A percentile compares a stretch with the other conserved stretches of the same genome.
Conservation (phyloP, 2,888 invertebrate genomes). For the Oeneis ivallda region DNA sequence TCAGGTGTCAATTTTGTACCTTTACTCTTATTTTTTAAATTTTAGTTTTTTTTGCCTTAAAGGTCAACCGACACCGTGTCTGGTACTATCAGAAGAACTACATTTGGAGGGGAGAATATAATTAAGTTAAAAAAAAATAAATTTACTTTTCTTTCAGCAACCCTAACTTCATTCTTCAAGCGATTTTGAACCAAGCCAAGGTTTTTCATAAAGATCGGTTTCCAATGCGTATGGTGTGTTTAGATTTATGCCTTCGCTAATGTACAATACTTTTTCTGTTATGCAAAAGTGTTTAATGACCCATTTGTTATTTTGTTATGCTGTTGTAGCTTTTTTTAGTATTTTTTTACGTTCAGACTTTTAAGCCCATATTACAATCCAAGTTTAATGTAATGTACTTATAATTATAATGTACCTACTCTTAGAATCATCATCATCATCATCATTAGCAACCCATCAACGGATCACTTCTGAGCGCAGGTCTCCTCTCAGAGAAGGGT, state of each 20-base stretch:
- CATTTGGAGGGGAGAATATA: no score
- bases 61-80: no score
- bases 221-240: constrained; percentile 37
- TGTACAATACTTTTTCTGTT: constrained; percentile 61
- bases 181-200: constrained; percentile 22
- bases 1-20: no score
- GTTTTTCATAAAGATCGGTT: constrained; percentile 16
- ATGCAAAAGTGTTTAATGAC: constrained; percentile 62
- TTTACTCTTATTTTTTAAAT: no score
- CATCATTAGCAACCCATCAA: no score
- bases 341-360: constrained; percentile 6
- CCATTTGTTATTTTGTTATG: constrained; percentile 47
- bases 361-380: neutral
- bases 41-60: no score
- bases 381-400: neutral
- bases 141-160: neutral
- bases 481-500: no score
- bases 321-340: constrained; percentile 17
- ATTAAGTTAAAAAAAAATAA: no score
- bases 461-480: no score
- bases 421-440: no score
- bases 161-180: constrained; percentile 8
- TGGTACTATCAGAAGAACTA: no score
- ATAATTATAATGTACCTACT: no score
- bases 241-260: constrained; percentile 69